phyloP scores from a whole-genome alignment of 2,113 vertebrate species.

The Embiotoca jacksoni region DNA sequence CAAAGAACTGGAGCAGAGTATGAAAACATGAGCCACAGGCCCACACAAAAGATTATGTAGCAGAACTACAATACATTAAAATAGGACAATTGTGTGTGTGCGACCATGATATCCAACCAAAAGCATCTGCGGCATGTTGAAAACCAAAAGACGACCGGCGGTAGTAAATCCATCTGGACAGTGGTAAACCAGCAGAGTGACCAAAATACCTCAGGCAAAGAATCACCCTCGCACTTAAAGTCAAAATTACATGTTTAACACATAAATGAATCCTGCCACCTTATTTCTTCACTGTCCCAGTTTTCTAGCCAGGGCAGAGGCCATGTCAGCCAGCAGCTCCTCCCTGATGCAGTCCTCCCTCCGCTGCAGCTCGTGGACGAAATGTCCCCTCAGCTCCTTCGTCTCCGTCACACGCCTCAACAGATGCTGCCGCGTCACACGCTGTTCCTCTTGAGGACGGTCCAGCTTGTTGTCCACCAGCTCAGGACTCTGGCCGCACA shows the following conservation, averaged over 20 bases:
- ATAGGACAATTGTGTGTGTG: constrained; percentile 2
- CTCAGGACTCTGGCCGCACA: constrained; percentile 71
- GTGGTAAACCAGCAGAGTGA: constrained; percentile 22
- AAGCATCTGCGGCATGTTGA: constrained; percentile 33
- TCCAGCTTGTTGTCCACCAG: constrained; percentile 61
- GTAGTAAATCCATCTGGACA: constrained; percentile 40
- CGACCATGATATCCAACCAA: constrained; percentile 25
- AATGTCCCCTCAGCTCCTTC: constrained; percentile 59
- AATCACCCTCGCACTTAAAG: constrained; percentile 12
- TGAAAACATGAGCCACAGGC: constrained; percentile 1
- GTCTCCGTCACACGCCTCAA: constrained; percentile 65
- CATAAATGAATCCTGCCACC: neutral
- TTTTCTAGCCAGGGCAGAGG: constrained; percentile 55
- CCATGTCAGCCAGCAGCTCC: constrained; percentile 76
- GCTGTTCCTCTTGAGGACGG: constrained; percentile 23
- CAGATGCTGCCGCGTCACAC: constrained; percentile 26
- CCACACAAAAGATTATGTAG: neutral
- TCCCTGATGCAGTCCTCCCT: constrained; percentile 68
- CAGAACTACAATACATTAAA: constrained; percentile 12
- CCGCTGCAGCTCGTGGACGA: constrained; percentile 76
- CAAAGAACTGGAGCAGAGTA: constrained; percentile 1
- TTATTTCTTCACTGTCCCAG: constrained; percentile 40
- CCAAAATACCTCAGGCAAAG: constrained; percentile 33
- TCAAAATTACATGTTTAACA: constrained; percentile 33
- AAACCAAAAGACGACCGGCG: constrained; percentile 8